Evolutionary conservation across 2,113 vertebrate genomes (phyloP), one percentile per base, ranked within the genome.

Genomic region (Caranx ignobilis): DNA sequence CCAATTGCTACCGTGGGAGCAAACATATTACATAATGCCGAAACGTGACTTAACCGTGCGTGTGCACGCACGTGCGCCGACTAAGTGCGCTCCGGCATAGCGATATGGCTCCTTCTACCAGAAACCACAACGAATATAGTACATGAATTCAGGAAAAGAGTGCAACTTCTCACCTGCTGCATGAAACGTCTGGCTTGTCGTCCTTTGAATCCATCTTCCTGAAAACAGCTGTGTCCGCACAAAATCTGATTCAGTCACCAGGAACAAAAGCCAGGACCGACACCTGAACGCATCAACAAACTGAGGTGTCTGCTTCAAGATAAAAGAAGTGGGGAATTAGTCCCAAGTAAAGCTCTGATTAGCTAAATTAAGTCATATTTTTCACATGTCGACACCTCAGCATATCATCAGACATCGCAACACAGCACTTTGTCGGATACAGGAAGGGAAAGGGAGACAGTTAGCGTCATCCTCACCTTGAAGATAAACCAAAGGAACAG

Each of bases 151-250:
- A 0, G 48, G 48, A 11, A 11, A 1, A 12, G 16, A 57, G 16
- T 15, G 11, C 4, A 56, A 32, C 21, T 3, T 12, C 83, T 85
- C 75, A 92, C 91, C 86, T 91, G 59, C 57, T 65, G 45, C 50
- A n/a, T 45, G 32, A 6, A 11, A 15, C 21, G 6, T 10, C 15
- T 48, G 13, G 6, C 35, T 71, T 18, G 7, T 65, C 65, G 26
- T 70, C 68, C n/a, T 64, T 70, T n/a, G 70, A 45, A 2, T 87
- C 80, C 91, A 92, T 92, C 71, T 76, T 77, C 75, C 71, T 77
- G 63, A 16, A 35, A 72, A 63, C 6, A 65, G 35, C 48, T 3
- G 47, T 21, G 48, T 61, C 12, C 15, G 16, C 41, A n/a, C 19
- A 73, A 59, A 26, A 34, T 5, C 0, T 18, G 3, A 41, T 7